These are phyloP conservation scores for Antheraea mylitta DNA, from an alignment of 1,140 invertebrate genomes.

Conservation along the genomic window DNA sequence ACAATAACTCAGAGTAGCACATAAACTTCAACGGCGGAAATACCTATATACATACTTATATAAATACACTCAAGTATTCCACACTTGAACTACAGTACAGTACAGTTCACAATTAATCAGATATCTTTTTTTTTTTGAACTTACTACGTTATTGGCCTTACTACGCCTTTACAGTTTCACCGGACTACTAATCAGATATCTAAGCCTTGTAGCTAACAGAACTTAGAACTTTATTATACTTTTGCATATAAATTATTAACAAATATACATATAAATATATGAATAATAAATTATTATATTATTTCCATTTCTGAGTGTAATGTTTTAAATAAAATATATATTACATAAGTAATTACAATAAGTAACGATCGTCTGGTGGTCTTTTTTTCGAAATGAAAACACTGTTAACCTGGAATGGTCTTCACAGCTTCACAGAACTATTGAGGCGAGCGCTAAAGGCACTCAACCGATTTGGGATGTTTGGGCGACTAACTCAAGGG, in stretches of 20 bases:
- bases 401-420: no score
- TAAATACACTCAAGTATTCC: neutral
- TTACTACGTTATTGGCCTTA: no score
- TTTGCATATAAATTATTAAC: neutral
- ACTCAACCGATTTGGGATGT: no score
- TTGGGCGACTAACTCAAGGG: no score
- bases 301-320: no score
- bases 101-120: neutral
- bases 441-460: no score
- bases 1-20: neutral
- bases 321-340: neutral
- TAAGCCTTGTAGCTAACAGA: neutral
- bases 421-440: no score
- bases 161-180: no score
- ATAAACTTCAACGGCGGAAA: neutral
- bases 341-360: neutral
- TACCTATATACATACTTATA: neutral
- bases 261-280: neutral
- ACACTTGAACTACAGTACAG: neutral
- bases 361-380: neutral
- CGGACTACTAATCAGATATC: no score
- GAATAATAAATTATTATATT: neutral
- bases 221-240: neutral
- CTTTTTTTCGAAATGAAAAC: no score
- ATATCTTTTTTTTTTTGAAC: no score